phyloP scores from a whole-genome alignment of 2,888 invertebrate species.

The Aproaerema taeniolella region DNA sequence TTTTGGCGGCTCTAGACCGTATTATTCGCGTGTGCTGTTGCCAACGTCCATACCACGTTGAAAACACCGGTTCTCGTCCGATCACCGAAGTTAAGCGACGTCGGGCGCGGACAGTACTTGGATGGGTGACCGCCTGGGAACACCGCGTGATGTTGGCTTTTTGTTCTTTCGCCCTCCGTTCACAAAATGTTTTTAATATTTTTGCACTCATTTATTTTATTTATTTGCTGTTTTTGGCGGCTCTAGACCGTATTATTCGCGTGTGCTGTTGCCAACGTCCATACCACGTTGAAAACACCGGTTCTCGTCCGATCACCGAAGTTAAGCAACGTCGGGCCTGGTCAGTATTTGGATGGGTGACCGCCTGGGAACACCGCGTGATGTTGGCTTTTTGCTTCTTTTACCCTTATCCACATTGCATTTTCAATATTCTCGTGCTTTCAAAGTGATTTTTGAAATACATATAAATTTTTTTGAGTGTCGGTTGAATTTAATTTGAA shows the following conservation, averaged over 20 bases:
- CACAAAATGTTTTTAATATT: too few relatives aligned
- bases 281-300: constrained; percentile 66
- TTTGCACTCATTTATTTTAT: too few relatives aligned
- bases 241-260: too few relatives aligned
- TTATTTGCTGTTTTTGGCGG: too few relatives aligned
- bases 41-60: constrained; percentile 62
- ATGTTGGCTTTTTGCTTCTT: constrained; percentile 15
- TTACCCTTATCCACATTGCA: too few relatives aligned
- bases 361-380: constrained; percentile 56
- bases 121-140: constrained; percentile 70
- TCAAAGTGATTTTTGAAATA: too few relatives aligned
- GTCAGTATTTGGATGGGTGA: constrained; percentile 72
- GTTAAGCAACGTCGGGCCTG: constrained; percentile 68
- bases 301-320: constrained; percentile 73
- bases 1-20: too few relatives aligned
- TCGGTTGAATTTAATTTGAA: too few relatives aligned
- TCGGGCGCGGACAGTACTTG: constrained; percentile 70
- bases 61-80: constrained; percentile 70
- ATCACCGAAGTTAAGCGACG: constrained; percentile 71
- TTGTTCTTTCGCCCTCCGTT: too few relatives aligned
- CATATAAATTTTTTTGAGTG: too few relatives aligned
- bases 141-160: constrained; percentile 29
- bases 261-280: constrained; percentile 57
- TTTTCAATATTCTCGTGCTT: too few relatives aligned
- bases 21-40: too few relatives aligned